Evolutionary conservation across 1,140 invertebrate species (phyloP).

Genomic region (Conus betulinus): DNA sequence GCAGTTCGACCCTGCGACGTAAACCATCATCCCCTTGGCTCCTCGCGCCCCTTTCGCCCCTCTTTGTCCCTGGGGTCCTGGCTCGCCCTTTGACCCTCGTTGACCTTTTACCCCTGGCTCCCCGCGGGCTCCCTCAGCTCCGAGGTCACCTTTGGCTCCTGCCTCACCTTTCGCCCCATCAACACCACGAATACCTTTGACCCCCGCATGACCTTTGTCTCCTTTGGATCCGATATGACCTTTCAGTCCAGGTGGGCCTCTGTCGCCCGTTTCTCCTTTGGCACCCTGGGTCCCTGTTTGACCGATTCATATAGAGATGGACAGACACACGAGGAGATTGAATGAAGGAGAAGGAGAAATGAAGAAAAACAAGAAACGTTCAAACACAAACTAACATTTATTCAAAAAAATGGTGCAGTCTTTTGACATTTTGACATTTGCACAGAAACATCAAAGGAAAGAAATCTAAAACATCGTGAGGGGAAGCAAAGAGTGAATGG

Average conservation of each 20-base stretch:
- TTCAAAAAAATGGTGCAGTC: no score
- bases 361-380: no score
- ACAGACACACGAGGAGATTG: no score
- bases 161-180: neutral
- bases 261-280: neutral
- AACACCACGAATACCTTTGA: neutral
- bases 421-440: no score
- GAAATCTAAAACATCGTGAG: no score
- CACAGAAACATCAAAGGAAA: no score
- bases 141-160: constrained; percentile 15
- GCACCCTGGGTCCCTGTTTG: neutral
- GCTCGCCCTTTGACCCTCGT: neutral
- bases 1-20: neutral
- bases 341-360: no score
- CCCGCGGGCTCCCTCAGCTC: neutral
- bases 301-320: no score
- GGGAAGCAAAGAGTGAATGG: no score
- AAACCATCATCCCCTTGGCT: neutral
- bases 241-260: neutral
- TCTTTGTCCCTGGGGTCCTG: neutral
- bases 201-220: neutral
- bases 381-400: no score
- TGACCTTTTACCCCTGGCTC: neutral
- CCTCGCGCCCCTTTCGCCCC: neutral
- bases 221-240: neutral